These are phyloP conservation scores for Drosophila pandora DNA, from an alignment of 1,140 invertebrate species.

Conservation along the genomic window DNA sequence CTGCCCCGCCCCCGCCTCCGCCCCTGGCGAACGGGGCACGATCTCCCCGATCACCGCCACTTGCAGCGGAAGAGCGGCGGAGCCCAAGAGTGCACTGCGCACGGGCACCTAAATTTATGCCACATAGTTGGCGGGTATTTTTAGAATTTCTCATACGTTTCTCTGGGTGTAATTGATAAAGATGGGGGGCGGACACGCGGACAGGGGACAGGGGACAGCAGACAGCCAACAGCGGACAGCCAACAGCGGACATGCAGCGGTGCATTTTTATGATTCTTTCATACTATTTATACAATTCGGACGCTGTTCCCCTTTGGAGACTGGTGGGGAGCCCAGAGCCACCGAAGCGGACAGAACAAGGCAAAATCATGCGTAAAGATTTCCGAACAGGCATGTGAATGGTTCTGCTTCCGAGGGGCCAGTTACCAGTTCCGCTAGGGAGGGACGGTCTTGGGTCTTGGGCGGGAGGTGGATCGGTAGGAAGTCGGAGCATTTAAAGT, in stretches of 20 bases:
- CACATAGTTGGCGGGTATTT: background rate
- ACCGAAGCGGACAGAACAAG: constrained; percentile 39
- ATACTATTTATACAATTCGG: constrained; percentile 47
- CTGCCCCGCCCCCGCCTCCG: constrained; percentile 5
- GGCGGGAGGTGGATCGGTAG: background rate
- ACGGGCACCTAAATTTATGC: background rate
- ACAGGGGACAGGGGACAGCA: no score
- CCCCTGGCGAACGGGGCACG: constrained; percentile 31
- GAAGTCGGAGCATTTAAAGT: constrained; percentile 10
- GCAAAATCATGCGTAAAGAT: constrained; percentile 79
- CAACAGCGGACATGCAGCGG: constrained; percentile 22
- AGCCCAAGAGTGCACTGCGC: background rate
- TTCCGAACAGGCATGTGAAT: constrained; percentile 38
- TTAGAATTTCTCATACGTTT: background rate
- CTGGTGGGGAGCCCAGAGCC: background rate
- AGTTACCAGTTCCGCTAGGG: constrained; percentile 58
- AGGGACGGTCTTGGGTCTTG: background rate
- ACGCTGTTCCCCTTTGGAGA: constrained; percentile 38
- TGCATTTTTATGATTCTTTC: constrained; percentile 60
- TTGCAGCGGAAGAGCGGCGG: constrained; percentile 10
- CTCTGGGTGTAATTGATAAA: background rate
- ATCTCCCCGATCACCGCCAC: constrained; percentile 47
- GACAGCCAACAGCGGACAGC: no score
- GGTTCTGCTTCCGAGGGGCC: constrained; percentile 40
- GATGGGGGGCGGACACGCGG: background rate